These are phyloP conservation scores for Paguma larvata DNA, from an alignment of 2,797 vertebrate genomes.

Conservation along the genomic window DNA sequence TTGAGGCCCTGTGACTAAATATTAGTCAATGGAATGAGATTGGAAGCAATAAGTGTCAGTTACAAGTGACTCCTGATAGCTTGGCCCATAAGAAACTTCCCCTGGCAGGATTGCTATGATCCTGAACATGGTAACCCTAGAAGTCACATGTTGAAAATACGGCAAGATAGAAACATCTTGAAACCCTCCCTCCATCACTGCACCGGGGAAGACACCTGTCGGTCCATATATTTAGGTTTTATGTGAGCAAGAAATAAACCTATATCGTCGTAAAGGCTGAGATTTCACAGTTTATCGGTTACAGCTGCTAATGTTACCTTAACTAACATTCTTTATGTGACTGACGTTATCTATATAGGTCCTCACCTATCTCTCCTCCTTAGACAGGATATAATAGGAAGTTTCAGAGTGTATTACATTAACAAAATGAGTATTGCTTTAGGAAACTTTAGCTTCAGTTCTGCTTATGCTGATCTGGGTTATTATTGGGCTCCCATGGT, in stretches of 20 bases:
- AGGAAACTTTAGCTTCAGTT: neutral
- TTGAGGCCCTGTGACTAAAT: neutral
- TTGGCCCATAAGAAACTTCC: neutral
- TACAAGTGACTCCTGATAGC: neutral
- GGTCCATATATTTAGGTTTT: constrained; percentile 29
- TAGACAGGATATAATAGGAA: neutral
- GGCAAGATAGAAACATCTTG: neutral
- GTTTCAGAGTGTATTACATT: neutral
- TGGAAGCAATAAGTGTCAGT: neutral
- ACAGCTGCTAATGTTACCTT: neutral
- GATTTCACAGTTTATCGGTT: neutral
- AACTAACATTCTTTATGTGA: neutral
- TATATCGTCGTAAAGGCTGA: neutral
- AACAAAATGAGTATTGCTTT: neutral
- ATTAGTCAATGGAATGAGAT: neutral
- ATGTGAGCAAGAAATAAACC: constrained; percentile 46
- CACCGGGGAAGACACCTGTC: neutral
- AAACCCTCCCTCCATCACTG: neutral
- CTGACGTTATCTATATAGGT: neutral
- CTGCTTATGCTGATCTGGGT: neutral
- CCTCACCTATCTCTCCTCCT: neutral
- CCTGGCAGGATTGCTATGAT: neutral
- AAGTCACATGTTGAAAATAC: neutral
- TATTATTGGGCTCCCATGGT: neutral
- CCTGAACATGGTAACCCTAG: neutral